Percentiles rank a stretch among this genome's conserved stretches.
Evolutionary conservation across 2,888 invertebrate species (phyloP).

Genomic region (Morinoia aosen): DNA sequence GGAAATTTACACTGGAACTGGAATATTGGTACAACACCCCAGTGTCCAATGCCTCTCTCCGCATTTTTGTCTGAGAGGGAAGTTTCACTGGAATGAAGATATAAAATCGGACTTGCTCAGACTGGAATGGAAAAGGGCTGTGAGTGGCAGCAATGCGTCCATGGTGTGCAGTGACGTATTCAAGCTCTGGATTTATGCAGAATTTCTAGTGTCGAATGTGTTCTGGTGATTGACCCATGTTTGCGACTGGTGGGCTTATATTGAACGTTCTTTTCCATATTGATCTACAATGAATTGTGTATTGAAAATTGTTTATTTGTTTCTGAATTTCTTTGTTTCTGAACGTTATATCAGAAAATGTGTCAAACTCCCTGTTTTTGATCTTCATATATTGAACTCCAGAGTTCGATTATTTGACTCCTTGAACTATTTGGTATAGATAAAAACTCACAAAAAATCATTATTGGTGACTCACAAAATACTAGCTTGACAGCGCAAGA

Average conservation of each 20-base stretch:
- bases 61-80: neutral
- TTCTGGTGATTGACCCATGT: neutral
- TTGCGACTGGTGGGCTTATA: neutral
- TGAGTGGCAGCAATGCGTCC: neutral
- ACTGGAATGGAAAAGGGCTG: neutral
- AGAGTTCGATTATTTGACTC: too few species aligned
- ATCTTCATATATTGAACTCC: too few species aligned
- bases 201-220: neutral
- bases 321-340: too few species aligned
- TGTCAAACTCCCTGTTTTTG: too few species aligned
- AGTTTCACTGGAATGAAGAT: neutral
- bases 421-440: too few species aligned
- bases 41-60: neutral
- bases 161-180: neutral
- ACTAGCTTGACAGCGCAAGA: neutral
- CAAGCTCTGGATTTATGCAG: neutral
- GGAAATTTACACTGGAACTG: constrained; percentile 3
- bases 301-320: too few species aligned
- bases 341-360: too few species aligned
- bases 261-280: neutral
- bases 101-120: neutral
- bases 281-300: too few species aligned
- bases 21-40: constrained; percentile 6
- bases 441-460: too few species aligned
- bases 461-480: too few species aligned